Base-by-base conservation (phyloP, 2,888 invertebrate genomes). In the Scotopteryx bipunctaria region DNA sequence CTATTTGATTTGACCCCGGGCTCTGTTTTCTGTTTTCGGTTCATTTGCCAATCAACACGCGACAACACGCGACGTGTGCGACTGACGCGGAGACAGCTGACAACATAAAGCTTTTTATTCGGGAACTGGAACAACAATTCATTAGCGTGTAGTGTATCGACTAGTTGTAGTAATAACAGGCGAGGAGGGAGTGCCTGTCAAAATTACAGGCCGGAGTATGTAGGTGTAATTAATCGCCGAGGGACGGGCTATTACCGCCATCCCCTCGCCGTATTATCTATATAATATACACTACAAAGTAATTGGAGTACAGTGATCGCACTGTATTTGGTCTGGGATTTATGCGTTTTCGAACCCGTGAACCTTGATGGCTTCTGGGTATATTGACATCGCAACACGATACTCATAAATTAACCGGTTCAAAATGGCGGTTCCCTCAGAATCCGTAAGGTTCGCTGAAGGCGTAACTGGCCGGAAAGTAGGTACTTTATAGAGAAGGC, bases 241-340 rank as follows among this genome's bases (percentile, higher is more conserved):
- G 47, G 25, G 31, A n/a, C 16, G 5, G n/a, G 13, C 13, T 13
- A 25, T 32, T 23, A 33, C 32, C 13, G 33, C 19, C 17, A 45
- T 21, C 37, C 29, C n/a, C 3, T 9, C 9, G 15, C 19, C 29
- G n/a, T 31, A 21, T 40, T 40, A 42, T 32, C 14, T 42, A 42
- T 32, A 25, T n/a, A n/a, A n/a, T n/a, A n/a, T n/a, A n/a, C n/a
- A 47, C 47, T 25, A 33, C 47, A 27, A 40, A 47, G 47, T 47
- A 47, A 47, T 47, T 40, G 47, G 35, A 38, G 8, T 23, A 23
- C 36, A 14, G 21, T 27, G 11, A 23, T 14, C 5, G 42, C 32
- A 32, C 19, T 23, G 19, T 21, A 37, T 16, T 29, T 5, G 16
- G 15, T 15, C 15, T 5, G 1, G 16, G 14, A 15, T 32, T 17